A percentile compares a stretch with the other conserved stretches of the same genome.
Evolutionary conservation across 92 coral and sea anemone species (phyloP).

Genomic region (Zoanthus sansibaricus): DNA sequence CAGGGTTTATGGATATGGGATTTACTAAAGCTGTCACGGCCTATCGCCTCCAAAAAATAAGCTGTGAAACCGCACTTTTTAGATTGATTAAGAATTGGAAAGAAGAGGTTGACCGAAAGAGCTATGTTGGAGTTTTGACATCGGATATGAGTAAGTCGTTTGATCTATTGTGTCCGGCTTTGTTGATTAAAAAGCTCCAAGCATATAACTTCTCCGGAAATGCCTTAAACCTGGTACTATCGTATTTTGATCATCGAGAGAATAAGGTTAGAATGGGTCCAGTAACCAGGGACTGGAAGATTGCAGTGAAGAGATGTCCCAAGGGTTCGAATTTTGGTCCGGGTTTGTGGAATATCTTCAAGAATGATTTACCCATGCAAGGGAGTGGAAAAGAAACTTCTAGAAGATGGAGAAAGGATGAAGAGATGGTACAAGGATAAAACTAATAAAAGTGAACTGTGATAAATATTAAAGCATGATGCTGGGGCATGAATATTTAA

Average conservation of each 20-base stretch:
- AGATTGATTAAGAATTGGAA: no score
- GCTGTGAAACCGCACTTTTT: no score
- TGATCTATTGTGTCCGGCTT: constrained; percentile 24
- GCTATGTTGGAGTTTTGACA: neutral
- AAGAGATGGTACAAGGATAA: no score
- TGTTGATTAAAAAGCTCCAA: constrained; percentile 2
- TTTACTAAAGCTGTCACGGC: no score
- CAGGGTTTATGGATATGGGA: no score
- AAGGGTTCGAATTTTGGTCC: constrained; percentile 44
- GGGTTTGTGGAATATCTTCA: constrained; percentile 37
- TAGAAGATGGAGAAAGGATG: no score
- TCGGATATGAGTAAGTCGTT: constrained; percentile 48
- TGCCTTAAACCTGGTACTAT: constrained; percentile 30
- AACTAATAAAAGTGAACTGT: constrained; percentile 44
- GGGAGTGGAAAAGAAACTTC: no score
- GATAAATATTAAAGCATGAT: constrained; percentile 36
- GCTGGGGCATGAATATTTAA: neutral
- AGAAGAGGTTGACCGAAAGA: constrained; percentile 3
- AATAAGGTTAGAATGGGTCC: constrained; percentile 31
- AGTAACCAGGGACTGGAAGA: constrained; percentile 14
- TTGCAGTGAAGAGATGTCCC: constrained; percentile 30
- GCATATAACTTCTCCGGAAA: constrained; percentile 24
- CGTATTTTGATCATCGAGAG: constrained; percentile 19
- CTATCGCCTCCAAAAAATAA: no score
- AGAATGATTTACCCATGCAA: constrained; percentile 1